phyloP scores from a whole-genome alignment of 37 sponge, comb jelly and placozoan species.

The Oopsacas minuta region DNA sequence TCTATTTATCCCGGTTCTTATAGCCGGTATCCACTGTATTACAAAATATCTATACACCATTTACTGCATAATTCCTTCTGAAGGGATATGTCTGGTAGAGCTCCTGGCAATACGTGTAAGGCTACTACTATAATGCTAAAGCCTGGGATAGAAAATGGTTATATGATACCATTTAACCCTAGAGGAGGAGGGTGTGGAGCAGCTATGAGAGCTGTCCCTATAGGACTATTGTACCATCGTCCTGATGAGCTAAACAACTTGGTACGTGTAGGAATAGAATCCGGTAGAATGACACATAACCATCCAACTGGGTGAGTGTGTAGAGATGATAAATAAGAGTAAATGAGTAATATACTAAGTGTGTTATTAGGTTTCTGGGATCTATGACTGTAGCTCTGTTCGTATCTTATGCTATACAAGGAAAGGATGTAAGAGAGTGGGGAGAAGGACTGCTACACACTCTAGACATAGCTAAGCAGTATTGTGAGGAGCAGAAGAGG shows the following conservation, averaged over 20 bases:
- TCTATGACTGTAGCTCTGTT: constrained; percentile 54
- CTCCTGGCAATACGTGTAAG: constrained; percentile 46
- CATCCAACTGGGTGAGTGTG: constrained; percentile 49
- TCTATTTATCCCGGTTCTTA: too few relatives aligned
- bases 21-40: too few relatives aligned
- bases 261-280: constrained; percentile 55
- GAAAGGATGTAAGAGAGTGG: constrained; percentile 45
- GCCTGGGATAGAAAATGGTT: constrained; percentile 33
- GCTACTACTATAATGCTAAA: constrained; percentile 1
- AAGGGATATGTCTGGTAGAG: constrained; percentile 58
- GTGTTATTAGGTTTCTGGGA: constrained; percentile 34
- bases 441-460: constrained; percentile 47
- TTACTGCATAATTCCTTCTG: neutral
- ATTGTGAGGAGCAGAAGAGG: constrained; percentile 28
- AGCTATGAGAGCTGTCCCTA: constrained; percentile 67
- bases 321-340: neutral
- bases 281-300: constrained; percentile 77
- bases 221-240: constrained; percentile 51
- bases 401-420: constrained; percentile 57
- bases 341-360: too few relatives aligned
- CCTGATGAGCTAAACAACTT: constrained; percentile 43
- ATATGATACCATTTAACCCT: constrained; percentile 41
- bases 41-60: neutral
- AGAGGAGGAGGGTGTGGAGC: constrained; percentile 80
- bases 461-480: constrained; percentile 39